A percentile compares a stretch with the other conserved stretches of the same genome.
Conservation (phyloP, 2,113 vertebrate genomes). For the Seriola aureovittata region DNA sequence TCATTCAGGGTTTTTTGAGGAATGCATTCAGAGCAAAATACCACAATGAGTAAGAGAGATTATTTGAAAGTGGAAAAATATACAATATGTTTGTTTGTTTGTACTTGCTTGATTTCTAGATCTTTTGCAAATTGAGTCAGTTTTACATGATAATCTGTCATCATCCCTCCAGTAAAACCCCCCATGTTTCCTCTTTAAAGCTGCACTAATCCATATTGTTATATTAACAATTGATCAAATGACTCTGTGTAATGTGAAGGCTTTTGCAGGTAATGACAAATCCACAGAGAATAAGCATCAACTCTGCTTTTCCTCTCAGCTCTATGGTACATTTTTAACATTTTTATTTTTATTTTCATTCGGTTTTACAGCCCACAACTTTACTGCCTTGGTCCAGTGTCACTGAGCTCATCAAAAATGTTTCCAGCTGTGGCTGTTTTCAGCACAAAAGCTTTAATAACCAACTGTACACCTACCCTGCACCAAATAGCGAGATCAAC, state of each 20-base stretch:
- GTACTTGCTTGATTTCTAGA: not conserved
- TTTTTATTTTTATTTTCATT: not conserved
- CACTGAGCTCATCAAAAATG: not conserved
- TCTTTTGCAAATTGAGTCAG: not conserved
- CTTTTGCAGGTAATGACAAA: too few relatives aligned
- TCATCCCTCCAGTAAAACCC: not conserved
- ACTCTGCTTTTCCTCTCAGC: too few relatives aligned
- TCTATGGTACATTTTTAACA: not conserved
- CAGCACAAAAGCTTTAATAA: not conserved
- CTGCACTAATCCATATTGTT: not conserved
- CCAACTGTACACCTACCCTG: not conserved
- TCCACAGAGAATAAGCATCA: too few relatives aligned
- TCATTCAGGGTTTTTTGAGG: not conserved
- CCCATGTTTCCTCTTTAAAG: not conserved
- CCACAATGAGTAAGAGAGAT: not conserved
- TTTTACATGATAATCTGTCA: not conserved
- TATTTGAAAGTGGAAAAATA: not conserved
- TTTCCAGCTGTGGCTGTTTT: not conserved
- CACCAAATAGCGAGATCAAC: too few relatives aligned
- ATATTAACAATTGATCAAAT: not conserved
- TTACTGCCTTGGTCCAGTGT: not conserved
- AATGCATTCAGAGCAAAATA: not conserved
- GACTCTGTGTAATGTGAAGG: too few relatives aligned
- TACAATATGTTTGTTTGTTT: not conserved
- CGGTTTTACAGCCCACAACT: not conserved